Evolutionary conservation across 2,888 invertebrate species (phyloP).

Genomic region (Coenonympha arcania): DNA sequence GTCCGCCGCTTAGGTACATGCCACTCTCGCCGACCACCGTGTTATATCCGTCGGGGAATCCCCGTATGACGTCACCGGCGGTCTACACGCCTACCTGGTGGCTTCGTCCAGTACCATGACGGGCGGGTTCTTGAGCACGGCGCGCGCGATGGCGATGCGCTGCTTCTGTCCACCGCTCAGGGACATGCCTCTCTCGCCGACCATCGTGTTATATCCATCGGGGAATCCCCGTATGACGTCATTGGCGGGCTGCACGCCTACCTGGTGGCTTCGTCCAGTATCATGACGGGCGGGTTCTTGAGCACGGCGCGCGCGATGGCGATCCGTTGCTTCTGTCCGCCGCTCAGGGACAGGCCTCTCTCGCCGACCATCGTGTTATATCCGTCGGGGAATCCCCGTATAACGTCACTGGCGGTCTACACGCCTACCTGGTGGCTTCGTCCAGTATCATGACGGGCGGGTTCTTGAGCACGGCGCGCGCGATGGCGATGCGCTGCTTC

Average conservation of each 20-base stretch:
- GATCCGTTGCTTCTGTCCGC: constrained; percentile 95
- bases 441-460: constrained; percentile 91
- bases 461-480: constrained; percentile 92
- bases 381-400: constrained; percentile 83
- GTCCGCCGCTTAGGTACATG: too few species aligned
- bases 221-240: constrained; percentile 89
- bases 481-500: constrained; percentile 95
- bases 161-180: too few species aligned
- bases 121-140: too few species aligned
- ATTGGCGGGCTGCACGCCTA: constrained; percentile 76
- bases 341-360: constrained; percentile 90
- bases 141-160: too few species aligned
- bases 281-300: constrained; percentile 89
- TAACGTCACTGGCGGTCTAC: constrained; percentile 85
- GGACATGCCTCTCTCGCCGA: too few species aligned
- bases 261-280: constrained; percentile 97
- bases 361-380: constrained; percentile 92
- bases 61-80: too few species aligned
- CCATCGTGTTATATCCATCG: too few species aligned
- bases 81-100: too few species aligned
- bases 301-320: constrained; percentile 95
- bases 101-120: too few species aligned
- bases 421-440: constrained; percentile 89
- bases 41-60: too few species aligned
- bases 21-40: too few species aligned